These are phyloP conservation scores for Apodemus speciosus DNA, from an alignment of 2,113 vertebrate species.

Conservation along the genomic window DNA sequence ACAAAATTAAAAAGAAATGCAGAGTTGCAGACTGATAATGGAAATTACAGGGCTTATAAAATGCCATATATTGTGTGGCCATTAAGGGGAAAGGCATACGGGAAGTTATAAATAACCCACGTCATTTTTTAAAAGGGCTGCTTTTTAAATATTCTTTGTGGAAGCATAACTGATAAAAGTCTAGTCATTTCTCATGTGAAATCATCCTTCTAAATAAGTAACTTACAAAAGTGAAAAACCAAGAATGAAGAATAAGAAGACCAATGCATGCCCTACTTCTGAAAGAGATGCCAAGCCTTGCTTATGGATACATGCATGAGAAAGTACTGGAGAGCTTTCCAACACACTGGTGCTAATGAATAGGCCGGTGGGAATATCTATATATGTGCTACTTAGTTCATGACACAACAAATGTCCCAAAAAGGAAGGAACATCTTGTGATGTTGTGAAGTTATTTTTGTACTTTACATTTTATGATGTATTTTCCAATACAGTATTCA, in stretches of 20 bases:
- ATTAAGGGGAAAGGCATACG: conserved; percentile 67
- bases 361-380: conserved; percentile 36
- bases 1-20: conserved; percentile 69
- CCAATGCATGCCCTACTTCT: conserved; percentile 28
- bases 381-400: conserved; percentile 37
- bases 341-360: not conserved
- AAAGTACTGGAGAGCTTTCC: conserved; percentile 50
- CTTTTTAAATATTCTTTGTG: conserved; percentile 74
- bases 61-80: conserved; percentile 63
- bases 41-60: conserved; percentile 75
- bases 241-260: conserved; percentile 16
- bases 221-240: conserved; percentile 61
- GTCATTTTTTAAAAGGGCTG: conserved; percentile 62
- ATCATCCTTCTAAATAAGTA: conserved; percentile 53
- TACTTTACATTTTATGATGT: not conserved
- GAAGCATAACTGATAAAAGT: conserved; percentile 64
- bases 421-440: not conserved
- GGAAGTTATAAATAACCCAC: conserved; percentile 77
- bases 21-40: conserved; percentile 71
- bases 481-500: conserved; percentile 9
- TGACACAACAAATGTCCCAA: conserved; percentile 23
- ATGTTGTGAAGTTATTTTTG: not conserved
- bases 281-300: conserved; percentile 61
- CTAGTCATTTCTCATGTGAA: conserved; percentile 54
- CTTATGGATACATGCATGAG: not conserved